These are phyloP conservation scores for Acrocephalus arundinaceus DNA, from an alignment of 2,113 vertebrate species.

Conservation along the genomic window DNA sequence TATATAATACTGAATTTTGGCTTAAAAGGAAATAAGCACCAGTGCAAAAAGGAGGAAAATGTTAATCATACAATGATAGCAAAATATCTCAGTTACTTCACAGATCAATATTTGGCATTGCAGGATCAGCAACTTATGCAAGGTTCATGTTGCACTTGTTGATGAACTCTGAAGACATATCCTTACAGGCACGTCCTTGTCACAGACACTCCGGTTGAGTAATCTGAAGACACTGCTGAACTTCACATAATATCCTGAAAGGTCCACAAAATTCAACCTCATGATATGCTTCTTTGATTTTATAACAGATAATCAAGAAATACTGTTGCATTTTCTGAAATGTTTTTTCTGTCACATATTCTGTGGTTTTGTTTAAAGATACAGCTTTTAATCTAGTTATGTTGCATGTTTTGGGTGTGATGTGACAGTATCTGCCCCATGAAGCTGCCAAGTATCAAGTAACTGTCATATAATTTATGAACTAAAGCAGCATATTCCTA, in stretches of 20 bases:
- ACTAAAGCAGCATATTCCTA: neutral
- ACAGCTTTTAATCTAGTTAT: neutral
- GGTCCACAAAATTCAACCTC: neutral
- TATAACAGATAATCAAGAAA: neutral
- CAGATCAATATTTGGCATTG: neutral
- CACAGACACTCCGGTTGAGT: neutral
- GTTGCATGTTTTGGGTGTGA: neutral
- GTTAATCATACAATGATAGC: neutral
- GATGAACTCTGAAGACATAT: neutral
- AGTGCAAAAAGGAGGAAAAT: neutral
- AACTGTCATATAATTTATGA: neutral
- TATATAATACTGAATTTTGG: neutral
- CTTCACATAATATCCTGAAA: neutral
- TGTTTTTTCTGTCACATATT: neutral
- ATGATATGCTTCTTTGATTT: neutral
- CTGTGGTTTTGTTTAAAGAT: neutral
- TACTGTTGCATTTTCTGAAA: neutral
- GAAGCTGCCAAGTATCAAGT: neutral
- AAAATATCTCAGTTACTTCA: neutral
- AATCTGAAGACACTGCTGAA: neutral
- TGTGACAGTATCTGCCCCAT: neutral
- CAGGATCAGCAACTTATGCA: neutral
- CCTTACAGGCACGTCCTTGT: accelerated
- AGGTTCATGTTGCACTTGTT: neutral
- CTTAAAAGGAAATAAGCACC: neutral